phyloP scores from a whole-genome alignment of 2,888 invertebrate genomes.

The Thysanoteuthis rhombus region DNA sequence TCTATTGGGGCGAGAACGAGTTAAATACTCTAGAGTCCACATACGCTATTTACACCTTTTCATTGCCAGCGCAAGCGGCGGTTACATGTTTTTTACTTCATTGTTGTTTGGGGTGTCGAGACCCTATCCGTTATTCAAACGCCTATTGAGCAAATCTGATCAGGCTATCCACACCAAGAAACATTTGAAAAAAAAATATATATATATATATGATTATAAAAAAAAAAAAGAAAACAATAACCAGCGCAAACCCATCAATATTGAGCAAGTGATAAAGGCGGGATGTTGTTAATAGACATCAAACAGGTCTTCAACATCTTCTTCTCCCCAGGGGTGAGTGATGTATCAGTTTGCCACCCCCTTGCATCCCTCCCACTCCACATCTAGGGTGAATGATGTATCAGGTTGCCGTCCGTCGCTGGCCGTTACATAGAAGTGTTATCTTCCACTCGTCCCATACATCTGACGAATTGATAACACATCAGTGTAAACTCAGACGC shows the following conservation, averaged over 20 bases:
- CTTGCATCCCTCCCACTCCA: no score
- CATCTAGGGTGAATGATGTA: neutral
- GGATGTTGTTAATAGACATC: slow-evolving; percentile 12
- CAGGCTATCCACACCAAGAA: neutral
- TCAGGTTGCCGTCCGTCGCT: neutral
- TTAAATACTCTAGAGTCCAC: neutral
- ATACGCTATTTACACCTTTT: neutral
- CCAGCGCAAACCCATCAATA: neutral
- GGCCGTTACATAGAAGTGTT: neutral
- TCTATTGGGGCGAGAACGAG: neutral
- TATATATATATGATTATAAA: neutral
- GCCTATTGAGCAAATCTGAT: neutral
- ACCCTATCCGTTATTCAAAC: neutral
- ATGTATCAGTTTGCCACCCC: neutral
- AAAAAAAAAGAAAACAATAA: neutral
- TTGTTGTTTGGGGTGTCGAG: no score
- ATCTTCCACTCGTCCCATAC: neutral
- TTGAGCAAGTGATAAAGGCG: neutral
- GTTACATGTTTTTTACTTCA: neutral
- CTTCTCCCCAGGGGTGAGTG: neutral
- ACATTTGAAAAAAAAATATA: neutral
- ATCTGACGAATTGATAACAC: neutral
- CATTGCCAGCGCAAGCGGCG: neutral
- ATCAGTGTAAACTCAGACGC: slow-evolving; percentile 12
- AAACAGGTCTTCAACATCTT: neutral